Evolutionary conservation across 2,797 vertebrate species (phyloP).

Genomic region (Sebastes vulpes): DNA sequence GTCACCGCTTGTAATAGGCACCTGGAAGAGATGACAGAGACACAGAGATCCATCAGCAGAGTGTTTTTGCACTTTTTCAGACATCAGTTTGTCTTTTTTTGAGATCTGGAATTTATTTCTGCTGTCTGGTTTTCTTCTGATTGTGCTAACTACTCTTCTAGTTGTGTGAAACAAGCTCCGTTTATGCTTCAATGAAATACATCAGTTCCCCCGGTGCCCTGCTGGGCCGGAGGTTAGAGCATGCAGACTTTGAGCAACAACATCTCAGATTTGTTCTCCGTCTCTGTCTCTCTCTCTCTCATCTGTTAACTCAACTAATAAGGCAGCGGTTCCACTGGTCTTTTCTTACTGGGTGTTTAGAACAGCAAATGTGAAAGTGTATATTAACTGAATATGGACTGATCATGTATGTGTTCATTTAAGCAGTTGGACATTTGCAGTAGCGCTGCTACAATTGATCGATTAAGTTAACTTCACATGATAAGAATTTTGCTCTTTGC

Average conservation of each 20-base stretch:
- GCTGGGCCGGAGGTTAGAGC: neutral
- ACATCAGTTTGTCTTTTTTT: neutral
- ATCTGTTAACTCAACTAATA: neutral
- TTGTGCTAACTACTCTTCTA: neutral
- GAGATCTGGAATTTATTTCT: neutral
- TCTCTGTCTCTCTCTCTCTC: neutral
- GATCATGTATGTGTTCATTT: neutral
- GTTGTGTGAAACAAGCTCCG: neutral
- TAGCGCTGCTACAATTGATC: neutral
- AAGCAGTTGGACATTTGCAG: neutral
- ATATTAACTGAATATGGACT: neutral
- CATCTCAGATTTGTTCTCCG: neutral
- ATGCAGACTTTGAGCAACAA: neutral
- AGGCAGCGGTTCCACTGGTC: neutral
- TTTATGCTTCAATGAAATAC: neutral
- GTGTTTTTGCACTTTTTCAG: neutral
- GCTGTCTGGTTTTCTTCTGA: neutral
- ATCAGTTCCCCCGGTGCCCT: neutral
- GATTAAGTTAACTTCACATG: too few relatives aligned
- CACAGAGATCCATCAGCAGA: constrained; percentile 44
- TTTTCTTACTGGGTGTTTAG: neutral
- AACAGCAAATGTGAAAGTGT: neutral
- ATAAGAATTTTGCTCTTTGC: too few relatives aligned
- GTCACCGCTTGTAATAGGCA: constrained; percentile 93
- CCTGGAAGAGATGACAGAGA: constrained; percentile 81